Base-by-base conservation (phyloP, 2,888 invertebrate genomes). In the Hedychridium roseum region DNA sequence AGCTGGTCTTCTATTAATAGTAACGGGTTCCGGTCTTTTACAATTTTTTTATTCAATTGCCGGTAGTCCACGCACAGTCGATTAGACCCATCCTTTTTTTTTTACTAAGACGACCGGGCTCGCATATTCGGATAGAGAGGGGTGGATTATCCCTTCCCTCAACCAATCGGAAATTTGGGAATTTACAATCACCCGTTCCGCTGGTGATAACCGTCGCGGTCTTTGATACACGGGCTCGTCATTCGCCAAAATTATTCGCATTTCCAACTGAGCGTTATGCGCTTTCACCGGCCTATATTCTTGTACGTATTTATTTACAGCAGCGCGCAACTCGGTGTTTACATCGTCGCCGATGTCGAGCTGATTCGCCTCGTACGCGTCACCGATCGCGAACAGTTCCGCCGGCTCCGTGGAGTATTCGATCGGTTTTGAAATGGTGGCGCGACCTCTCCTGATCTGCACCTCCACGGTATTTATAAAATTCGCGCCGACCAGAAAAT, bases 191-290 rank as follows among this genome's bases (percentile, higher is more conserved):
- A 43, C 28, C 9, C 28, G 36, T 26, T 49, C 43, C 2, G 15
- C 16, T 2, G 39, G 21, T 1, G 45, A 35, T 11, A 53, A 26
- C 3, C 45, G 23, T 2, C 42, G 23, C 16, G 46, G 16, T 7
- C 36, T 32, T 9, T 53, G 42, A 28, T 14, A 49, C 1, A 53
- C 28, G 1, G 46, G 43, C 30, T 41, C 44, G 0, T 45, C 36
- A 4, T 49, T 39, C 12, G 35, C 46, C 5, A 73, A 37, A 17
- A 71, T 41, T 36, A 68, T 65, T 30, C 43, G 51, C 60, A 70
- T 71, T 31, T 65, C 49, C 15, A 66, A 42, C 1, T 38, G 38
- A 2, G 47, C 40, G 2, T 50, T 43, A 15, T 43, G 42, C 5
- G 21, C 30, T 38, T 49, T 28, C 1, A 17, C 41, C 0, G 52